A percentile compares a stretch with the other conserved stretches of the same genome.
Evolutionary conservation across 1,140 invertebrate species (phyloP).

Genomic region (Achatina immaculata): DNA sequence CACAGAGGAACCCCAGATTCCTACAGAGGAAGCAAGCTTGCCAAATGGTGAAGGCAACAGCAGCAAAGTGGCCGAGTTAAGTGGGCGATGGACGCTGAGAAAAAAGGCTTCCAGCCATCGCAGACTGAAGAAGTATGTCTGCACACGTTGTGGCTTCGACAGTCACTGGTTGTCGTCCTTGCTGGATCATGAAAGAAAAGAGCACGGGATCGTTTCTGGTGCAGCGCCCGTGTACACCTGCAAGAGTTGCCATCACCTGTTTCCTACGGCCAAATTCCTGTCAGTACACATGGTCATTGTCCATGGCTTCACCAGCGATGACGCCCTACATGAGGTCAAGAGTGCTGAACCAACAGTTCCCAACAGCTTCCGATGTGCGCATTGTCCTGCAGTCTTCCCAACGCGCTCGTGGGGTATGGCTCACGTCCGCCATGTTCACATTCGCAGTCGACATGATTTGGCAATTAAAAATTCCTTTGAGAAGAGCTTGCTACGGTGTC

Average conservation of each 20-base stretch:
- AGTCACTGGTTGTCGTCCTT: constrained; percentile 90
- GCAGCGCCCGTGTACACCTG: constrained; percentile 54
- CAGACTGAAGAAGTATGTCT: constrained; percentile 82
- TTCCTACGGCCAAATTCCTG: constrained; percentile 64
- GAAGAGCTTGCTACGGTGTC: constrained; percentile 38
- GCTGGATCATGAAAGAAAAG: constrained; percentile 88
- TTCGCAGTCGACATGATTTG: constrained; percentile 32
- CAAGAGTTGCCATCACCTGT: constrained; percentile 63
- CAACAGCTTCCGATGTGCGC: constrained; percentile 71
- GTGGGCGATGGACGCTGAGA: constrained; percentile 49
- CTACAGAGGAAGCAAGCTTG: constrained; percentile 20
- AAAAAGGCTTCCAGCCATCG: constrained; percentile 36
- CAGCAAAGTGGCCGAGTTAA: constrained; percentile 39
- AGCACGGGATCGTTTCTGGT: constrained; percentile 52
- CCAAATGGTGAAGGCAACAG: constrained; percentile 36
- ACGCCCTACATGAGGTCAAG: constrained; percentile 2
- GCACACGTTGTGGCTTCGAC: constrained; percentile 89
- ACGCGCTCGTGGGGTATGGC: constrained; percentile 52
- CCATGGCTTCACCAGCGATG: constrained; percentile 38
- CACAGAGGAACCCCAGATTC: constrained; percentile 45
- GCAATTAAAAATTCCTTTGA: constrained; percentile 17
- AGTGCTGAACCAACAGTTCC: constrained; percentile 47
- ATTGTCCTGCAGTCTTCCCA: constrained; percentile 70
- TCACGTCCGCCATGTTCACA: constrained; percentile 50
- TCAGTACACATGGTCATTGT: constrained; percentile 60